These are phyloP conservation scores for Actenoides hombroni DNA, from an alignment of 2,113 vertebrate genomes.

Conservation along the genomic window DNA sequence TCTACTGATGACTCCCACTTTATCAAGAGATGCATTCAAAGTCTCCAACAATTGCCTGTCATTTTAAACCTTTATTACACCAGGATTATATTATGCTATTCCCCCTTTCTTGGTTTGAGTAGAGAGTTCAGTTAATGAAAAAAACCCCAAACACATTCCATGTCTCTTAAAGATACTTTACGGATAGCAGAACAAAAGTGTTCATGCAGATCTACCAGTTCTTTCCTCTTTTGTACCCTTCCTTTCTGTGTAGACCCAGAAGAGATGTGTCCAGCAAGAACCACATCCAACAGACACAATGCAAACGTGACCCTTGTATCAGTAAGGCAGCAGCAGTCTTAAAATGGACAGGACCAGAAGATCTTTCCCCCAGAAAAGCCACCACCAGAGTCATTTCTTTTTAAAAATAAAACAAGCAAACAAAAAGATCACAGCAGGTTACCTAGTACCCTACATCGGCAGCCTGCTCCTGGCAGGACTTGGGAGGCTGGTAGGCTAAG, in stretches of 20 bases:
- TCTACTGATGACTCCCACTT: neutral
- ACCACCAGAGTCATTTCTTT: neutral
- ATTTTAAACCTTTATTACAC: slow-evolving; percentile 39
- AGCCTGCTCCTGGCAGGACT: neutral
- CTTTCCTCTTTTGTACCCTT: neutral
- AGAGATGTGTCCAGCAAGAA: neutral
- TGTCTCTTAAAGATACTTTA: neutral
- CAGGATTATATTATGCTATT: neutral
- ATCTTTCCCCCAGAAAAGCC: neutral
- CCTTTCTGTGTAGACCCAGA: neutral
- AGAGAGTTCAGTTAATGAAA: neutral
- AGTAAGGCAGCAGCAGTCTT: neutral
- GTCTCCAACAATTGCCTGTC: neutral
- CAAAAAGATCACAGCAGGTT: neutral
- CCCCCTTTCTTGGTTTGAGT: neutral
- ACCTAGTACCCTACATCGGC: neutral
- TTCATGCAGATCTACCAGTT: neutral
- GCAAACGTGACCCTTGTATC: neutral
- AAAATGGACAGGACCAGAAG: neutral
- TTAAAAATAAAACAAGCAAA: neutral
- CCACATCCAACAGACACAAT: neutral
- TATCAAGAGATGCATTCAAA: neutral
- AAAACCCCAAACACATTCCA: neutral
- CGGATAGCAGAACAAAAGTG: neutral
- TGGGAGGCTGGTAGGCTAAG: neutral